Percentiles rank a stretch among this genome's conserved stretches.
Conservation (phyloP, 1,140 invertebrate species). For the Nilaparvata lugens region DNA sequence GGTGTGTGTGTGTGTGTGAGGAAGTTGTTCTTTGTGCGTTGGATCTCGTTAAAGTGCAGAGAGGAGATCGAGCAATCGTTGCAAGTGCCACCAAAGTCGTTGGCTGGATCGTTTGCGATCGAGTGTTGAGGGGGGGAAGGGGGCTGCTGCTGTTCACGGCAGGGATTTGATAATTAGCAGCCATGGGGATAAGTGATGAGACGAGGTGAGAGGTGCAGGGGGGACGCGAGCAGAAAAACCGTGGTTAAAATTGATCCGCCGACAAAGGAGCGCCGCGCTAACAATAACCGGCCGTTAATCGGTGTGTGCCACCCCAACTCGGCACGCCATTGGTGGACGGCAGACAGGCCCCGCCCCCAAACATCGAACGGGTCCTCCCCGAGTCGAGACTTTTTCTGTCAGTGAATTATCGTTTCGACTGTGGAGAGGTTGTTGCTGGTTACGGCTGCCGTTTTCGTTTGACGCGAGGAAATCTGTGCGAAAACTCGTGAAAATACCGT, state of each 20-base stretch:
- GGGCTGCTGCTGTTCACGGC: neutral
- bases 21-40: neutral
- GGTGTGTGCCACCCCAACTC: neutral
- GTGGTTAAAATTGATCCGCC: slow-evolving; percentile 8
- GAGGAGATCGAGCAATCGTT: neutral
- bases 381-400: neutral
- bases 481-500: neutral
- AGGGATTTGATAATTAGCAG: neutral
- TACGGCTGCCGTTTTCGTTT: neutral
- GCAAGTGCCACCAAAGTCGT: neutral
- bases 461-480: neutral
- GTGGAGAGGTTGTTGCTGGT: neutral
- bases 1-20: neutral
- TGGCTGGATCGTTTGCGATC: neutral
- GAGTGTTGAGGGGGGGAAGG: neutral
- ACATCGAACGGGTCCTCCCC: neutral
- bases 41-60: neutral
- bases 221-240: neutral
- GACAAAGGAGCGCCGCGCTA: slow-evolving; percentile 14
- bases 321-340: neutral
- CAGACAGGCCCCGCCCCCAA: neutral
- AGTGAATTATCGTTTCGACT: slow-evolving; percentile 1
- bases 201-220: neutral
- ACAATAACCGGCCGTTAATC: slow-evolving; percentile 13
- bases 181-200: neutral